These are phyloP conservation scores for Todiramphus saurophagus DNA, from an alignment of 2,113 vertebrate species.

Conservation along the genomic window DNA sequence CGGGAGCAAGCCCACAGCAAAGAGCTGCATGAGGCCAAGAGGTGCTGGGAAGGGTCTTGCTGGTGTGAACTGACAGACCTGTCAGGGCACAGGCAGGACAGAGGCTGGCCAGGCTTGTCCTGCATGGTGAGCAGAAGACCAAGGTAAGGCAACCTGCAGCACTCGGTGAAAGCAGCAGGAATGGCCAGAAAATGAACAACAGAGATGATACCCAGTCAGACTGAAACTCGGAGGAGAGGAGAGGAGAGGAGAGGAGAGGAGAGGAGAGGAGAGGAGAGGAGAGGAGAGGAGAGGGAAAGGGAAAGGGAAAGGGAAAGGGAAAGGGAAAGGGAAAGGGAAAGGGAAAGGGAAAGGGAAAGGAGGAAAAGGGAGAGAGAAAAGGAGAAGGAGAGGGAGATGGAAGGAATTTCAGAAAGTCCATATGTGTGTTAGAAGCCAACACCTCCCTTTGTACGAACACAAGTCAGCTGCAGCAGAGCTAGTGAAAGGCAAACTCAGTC, in stretches of 20 bases:
- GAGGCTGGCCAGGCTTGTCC: background rate
- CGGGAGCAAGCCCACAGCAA: background rate
- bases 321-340: accelerated
- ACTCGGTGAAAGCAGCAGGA: no score
- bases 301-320: no score
- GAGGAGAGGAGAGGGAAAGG: no score
- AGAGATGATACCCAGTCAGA: no score
- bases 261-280: accelerated
- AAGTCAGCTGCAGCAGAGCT: background rate
- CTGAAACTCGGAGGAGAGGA: no score
- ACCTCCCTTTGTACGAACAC: background rate
- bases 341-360: no score
- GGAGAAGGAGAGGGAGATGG: no score
- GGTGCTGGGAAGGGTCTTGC: background rate
- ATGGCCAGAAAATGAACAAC: no score
- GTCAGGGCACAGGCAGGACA: background rate
- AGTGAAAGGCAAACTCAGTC: background rate
- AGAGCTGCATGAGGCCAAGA: background rate
- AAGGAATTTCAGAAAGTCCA: background rate
- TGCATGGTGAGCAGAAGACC: background rate
- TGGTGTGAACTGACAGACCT: background rate
- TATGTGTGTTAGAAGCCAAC: background rate
- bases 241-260: background rate
- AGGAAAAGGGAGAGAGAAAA: no score
- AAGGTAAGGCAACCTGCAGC: background rate